These are phyloP conservation scores for Merluccius polli DNA, from an alignment of 2,797 vertebrate genomes.

Conservation along the genomic window DNA sequence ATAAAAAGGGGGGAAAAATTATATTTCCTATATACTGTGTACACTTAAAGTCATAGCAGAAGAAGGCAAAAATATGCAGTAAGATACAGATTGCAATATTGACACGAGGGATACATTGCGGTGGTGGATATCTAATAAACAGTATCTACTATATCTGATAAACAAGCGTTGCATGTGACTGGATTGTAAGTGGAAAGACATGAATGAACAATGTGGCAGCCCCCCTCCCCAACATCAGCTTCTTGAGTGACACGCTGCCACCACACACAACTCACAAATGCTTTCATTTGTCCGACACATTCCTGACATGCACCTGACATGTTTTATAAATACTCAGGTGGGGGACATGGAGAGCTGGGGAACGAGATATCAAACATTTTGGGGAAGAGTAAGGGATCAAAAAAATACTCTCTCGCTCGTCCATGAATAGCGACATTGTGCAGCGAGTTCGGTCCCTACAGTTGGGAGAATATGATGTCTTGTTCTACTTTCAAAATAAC, in stretches of 20 bases:
- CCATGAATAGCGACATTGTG: not conserved
- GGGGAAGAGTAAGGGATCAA: not conserved
- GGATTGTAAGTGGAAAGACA: not conserved
- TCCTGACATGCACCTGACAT: not conserved
- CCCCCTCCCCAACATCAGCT: no score
- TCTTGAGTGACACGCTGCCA: not conserved
- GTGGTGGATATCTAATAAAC: no score
- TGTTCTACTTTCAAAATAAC: not conserved
- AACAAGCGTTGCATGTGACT: not conserved
- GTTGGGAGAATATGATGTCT: not conserved
- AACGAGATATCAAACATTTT: not conserved
- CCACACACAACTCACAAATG: not conserved
- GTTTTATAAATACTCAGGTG: not conserved
- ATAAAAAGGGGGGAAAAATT: no score
- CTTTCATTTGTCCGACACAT: not conserved
- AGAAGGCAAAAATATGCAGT: not conserved
- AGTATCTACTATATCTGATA: not conserved
- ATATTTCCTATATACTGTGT: not conserved
- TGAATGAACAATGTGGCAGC: no score
- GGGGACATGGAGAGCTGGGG: not conserved
- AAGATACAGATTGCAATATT: not conserved
- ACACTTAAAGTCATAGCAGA: not conserved
- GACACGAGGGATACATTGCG: not conserved
- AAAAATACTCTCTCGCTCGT: not conserved
- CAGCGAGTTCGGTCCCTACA: not conserved